phyloP scores from a whole-genome alignment of 2,888 invertebrate genomes.

The Athalia cordata region DNA sequence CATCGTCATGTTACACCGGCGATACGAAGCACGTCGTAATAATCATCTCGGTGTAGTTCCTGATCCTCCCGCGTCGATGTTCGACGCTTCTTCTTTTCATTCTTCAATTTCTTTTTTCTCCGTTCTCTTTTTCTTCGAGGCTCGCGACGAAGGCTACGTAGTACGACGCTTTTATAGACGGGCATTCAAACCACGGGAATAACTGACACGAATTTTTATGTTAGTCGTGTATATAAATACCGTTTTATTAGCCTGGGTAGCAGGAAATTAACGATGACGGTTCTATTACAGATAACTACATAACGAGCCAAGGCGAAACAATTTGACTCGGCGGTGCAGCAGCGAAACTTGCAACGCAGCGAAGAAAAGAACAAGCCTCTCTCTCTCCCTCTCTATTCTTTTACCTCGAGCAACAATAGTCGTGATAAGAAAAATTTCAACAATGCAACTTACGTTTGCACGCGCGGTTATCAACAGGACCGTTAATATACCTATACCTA shows the following conservation, averaged over 20 bases:
- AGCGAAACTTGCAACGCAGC: not conserved
- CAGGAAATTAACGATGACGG: conserved; percentile 37
- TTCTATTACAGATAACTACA: conserved; percentile 30
- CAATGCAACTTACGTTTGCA: conserved; percentile 16
- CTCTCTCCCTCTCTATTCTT: not conserved
- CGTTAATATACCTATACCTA: not conserved
- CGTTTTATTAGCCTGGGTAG: conserved; percentile 23
- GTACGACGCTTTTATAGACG: conserved; percentile 37
- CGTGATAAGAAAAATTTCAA: conserved; percentile 13
- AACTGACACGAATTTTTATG: conserved; percentile 38
- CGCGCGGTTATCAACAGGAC: conserved; percentile 15
- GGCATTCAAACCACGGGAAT: conserved; percentile 24
- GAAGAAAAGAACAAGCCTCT: not conserved
- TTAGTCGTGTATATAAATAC: conserved; percentile 38
- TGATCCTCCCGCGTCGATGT: not conserved
- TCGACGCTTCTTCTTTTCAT: not conserved
- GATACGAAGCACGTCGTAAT: conserved; percentile 34
- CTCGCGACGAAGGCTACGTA: too few species aligned
- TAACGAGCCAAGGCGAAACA: conserved; percentile 28
- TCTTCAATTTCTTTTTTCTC: not conserved
- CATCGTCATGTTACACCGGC: conserved; percentile 22
- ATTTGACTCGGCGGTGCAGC: not conserved
- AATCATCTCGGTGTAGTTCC: conserved; percentile 17
- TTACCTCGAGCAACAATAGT: not conserved
- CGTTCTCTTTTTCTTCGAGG: too few species aligned